Conservation (phyloP, 1,140 invertebrate species). For the Drosophila truncata region DNA sequence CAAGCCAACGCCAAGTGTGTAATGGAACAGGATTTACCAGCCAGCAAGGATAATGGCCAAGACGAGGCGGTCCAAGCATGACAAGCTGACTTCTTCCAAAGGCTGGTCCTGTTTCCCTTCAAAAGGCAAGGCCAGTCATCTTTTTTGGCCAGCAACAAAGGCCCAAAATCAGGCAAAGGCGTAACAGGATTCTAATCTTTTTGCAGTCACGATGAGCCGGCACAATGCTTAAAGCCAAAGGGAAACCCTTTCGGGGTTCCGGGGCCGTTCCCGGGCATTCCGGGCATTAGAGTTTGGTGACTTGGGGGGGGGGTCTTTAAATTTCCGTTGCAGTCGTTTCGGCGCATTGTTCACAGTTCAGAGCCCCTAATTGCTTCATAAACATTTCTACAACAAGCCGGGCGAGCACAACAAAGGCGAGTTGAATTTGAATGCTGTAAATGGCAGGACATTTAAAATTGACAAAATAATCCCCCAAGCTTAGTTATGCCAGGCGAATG, state of each 20-base stretch:
- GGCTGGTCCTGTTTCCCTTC: conserved; percentile 11
- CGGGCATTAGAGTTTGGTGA: conserved; percentile 10
- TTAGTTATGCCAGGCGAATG: conserved; percentile 73
- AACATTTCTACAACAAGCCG: conserved; percentile 75
- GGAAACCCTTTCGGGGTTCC: conserved; percentile 49
- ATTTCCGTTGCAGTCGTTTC: conserved; percentile 76
- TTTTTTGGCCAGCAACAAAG: conserved; percentile 43
- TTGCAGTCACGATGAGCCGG: conserved; percentile 75
- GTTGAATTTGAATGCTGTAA: conserved; percentile 79
- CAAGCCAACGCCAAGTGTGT: conserved; percentile 22
- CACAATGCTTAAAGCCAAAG: conserved; percentile 67
- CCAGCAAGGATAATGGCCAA: conserved; percentile 20
- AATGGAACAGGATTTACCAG: conserved; percentile 34
- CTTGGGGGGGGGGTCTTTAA: conserved; percentile 52
- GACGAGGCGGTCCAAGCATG: conserved; percentile 34
- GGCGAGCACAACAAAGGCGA: conserved; percentile 62
- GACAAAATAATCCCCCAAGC: conserved; percentile 80
- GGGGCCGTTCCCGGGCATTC: conserved; percentile 3
- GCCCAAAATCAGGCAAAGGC: conserved; percentile 70
- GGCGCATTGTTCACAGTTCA: conserved; percentile 77
- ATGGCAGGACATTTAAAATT: conserved; percentile 84
- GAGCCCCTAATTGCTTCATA: conserved; percentile 80
- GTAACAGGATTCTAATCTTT: conserved; percentile 79
- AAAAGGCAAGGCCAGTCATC: conserved; percentile 47
- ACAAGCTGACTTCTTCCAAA: conserved; percentile 51